Evolutionary conservation across 2,113 vertebrate species (phyloP).

Genomic region (Nothocercus nigrocapillus): DNA sequence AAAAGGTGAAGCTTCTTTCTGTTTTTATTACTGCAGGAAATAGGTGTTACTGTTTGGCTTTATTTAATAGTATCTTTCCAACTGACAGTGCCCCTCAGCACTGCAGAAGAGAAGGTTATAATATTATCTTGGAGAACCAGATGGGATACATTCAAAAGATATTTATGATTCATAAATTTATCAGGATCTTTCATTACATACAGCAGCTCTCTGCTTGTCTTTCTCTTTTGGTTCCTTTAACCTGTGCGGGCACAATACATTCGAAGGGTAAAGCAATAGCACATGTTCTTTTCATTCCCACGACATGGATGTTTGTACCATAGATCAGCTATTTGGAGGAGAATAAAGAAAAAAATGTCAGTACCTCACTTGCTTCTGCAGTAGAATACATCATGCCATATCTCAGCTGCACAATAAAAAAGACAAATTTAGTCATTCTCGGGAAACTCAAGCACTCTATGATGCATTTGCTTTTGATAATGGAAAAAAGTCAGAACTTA

Average conservation of each 20-base stretch:
- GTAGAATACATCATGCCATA: not conserved
- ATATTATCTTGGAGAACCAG: constrained; percentile 33
- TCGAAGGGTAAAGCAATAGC: constrained; percentile 23
- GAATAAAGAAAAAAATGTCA: constrained; percentile 48
- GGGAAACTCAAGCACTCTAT: not conserved
- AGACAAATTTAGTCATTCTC: constrained; percentile 1
- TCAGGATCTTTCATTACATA: not conserved
- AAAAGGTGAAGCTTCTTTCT: not conserved
- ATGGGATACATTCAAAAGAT: not conserved
- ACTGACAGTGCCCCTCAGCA: not conserved
- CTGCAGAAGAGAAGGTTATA: not conserved
- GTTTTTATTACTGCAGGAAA: not conserved
- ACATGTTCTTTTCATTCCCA: constrained; percentile 9
- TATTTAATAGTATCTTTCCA: not conserved
- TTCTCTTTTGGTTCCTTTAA: constrained; percentile 21
- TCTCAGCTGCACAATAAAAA: constrained; percentile 44
- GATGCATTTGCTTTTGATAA: constrained; percentile 33
- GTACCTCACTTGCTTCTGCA: constrained; percentile 4
- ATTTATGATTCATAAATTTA: constrained; percentile 18
- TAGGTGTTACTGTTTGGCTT: not conserved
- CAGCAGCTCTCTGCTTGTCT: not conserved
- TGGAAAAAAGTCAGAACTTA: constrained; percentile 20
- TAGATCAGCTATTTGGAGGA: constrained; percentile 31
- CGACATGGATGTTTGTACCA: not conserved
- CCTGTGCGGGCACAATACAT: constrained; percentile 4